These are phyloP conservation scores for Ennomos fuscantarius DNA, from an alignment of 2,888 invertebrate genomes.

Conservation along the genomic window DNA sequence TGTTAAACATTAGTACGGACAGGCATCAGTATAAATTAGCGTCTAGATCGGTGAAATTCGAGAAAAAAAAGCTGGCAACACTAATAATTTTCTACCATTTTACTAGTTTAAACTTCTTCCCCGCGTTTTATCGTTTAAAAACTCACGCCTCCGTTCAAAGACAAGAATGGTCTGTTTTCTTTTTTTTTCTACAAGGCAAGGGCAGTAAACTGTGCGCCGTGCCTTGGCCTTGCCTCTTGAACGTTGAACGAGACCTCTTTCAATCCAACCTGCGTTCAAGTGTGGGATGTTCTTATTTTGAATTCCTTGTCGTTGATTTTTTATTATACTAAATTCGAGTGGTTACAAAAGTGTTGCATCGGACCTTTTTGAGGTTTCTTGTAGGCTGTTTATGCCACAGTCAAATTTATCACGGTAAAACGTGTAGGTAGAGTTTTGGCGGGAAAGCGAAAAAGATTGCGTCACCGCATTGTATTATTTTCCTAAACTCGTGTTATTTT, in stretches of 20 bases:
- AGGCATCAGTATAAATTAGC: no score
- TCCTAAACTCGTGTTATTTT: no score
- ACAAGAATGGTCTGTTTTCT: constrained; percentile 33
- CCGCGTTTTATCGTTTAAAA: constrained; percentile 12
- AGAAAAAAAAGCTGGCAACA: not conserved
- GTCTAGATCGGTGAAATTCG: no score
- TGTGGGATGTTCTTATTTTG: constrained; percentile 69
- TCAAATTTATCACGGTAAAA: no score
- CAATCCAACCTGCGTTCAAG: constrained; percentile 50
- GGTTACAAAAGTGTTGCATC: constrained; percentile 21
- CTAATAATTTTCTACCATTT: not conserved
- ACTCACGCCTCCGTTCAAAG: constrained; percentile 33
- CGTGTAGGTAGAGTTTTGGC: no score
- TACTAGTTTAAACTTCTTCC: constrained; percentile 7
- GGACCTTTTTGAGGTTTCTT: constrained; percentile 3
- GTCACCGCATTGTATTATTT: no score
- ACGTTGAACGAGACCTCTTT: constrained; percentile 57
- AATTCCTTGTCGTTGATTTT: constrained; percentile 54
- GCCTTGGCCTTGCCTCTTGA: constrained; percentile 51
- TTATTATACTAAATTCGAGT: constrained; percentile 35
- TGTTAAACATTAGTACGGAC: no score
- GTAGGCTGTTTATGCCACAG: no score
- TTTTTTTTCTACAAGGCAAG: constrained; percentile 42
- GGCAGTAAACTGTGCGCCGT: constrained; percentile 46
- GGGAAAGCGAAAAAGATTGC: no score